Evolutionary conservation across 2,797 vertebrate species (phyloP), one percentile per base, ranked within the genome.

Genomic region (Neopelma chrysocephalum): DNA sequence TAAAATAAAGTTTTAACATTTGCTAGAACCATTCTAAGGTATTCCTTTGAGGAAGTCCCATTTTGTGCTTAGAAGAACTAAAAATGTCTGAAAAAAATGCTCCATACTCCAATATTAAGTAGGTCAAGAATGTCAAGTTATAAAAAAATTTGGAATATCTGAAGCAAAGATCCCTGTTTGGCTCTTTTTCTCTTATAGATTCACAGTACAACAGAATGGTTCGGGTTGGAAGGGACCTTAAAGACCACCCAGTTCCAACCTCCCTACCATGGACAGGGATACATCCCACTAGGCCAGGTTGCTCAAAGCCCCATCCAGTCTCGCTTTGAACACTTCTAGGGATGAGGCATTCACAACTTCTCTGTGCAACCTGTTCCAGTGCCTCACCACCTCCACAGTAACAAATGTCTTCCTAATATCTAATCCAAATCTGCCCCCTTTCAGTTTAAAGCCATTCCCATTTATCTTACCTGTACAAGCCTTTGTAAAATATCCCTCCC

Each of bases 71-170:
- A 79, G 45, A 43, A 92, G 53, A 85, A 38, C 10, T 84, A 57
- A 85, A 95, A 47, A 87, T 65, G 16, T 43, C 42, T 73, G 45
- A 60, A 93, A 77, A 93, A 88, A 85, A 19, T 25, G 11, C 40
- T 93, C 82, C 18, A 22, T 54, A 65, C 47, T 89, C 54, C 65
- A 79, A 47, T 75, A 81, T 64, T 47, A 93, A 70, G 22, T 17
- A 96, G 65, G 82, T 79, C 36, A 94, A 89, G 87, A 94, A 77
- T 95, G 34, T 60, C 1, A 19, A 16, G 7, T 42, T 73, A 71
- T 86, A 84, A 94, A 97, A 94, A 77, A 93, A 75, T 51, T 21
- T 85, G 27, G n/a, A 91, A 22, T 81, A 90, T 56, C 82, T 95
- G 76, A 95, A 96, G 36, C 43, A 93, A 95, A 77, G 18, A 54